Percentiles rank a stretch among this genome's conserved stretches.
Conservation (phyloP, 2,888 invertebrate genomes). For the Dorcus parallelipipedus region DNA sequence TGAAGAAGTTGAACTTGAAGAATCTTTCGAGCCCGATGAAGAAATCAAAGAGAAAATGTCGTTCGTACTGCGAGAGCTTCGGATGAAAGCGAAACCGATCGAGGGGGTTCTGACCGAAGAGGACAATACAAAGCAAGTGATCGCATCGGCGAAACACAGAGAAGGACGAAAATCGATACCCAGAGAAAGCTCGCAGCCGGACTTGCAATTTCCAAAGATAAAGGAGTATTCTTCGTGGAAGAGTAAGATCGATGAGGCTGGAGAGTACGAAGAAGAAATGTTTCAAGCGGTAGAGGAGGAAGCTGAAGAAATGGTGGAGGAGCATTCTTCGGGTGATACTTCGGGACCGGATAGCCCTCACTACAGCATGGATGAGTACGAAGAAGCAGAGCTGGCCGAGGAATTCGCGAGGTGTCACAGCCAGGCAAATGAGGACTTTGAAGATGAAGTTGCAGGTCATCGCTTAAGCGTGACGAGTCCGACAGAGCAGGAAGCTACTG, state of each 20-base stretch:
- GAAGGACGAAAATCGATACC: conserved; percentile 23
- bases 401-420: conserved; percentile 27
- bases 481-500: conserved; percentile 39
- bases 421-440: conserved; percentile 4
- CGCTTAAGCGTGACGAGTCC: not conserved
- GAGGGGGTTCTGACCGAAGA: conserved; percentile 46
- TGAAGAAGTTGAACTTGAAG: conserved; percentile 49
- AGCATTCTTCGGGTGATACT: conserved; percentile 77
- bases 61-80: conserved; percentile 71
- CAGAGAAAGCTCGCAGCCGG: conserved; percentile 10
- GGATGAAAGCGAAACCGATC: conserved; percentile 60
- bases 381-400: conserved; percentile 62
- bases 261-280: conserved; percentile 19
- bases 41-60: conserved; percentile 77
- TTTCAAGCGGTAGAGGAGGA: conserved; percentile 38
- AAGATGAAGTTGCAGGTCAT: not conserved
- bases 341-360: conserved; percentile 86
- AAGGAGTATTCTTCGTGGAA: conserved; percentile 52
- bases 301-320: conserved; percentile 29
- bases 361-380: conserved; percentile 68
- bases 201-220: conserved; percentile 39
- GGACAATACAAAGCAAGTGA: conserved; percentile 43
- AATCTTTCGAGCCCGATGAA: conserved; percentile 61
- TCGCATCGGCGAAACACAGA: conserved; percentile 43
- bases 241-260: conserved; percentile 20